A percentile compares a stretch with the other conserved stretches of the same genome.
These are phyloP conservation scores for Psettodes erumei DNA, from an alignment of 2,113 vertebrate species.

Conservation along the genomic window DNA sequence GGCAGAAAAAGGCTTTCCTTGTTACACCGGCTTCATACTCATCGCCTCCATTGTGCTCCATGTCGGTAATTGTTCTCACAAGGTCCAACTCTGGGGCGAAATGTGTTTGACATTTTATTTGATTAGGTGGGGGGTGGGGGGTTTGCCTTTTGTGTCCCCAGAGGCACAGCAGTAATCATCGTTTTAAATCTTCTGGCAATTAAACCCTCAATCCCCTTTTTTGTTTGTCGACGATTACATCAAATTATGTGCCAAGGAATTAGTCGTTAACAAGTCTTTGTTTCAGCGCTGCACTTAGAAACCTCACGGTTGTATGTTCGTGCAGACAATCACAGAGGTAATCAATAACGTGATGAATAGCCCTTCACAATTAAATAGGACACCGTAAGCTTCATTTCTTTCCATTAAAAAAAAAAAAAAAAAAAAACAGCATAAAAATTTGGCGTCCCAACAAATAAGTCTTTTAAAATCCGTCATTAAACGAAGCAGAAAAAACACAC, in stretches of 20 bases:
- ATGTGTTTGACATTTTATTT: background rate
- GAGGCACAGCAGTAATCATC: constrained; percentile 40
- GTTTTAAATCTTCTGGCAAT: constrained; percentile 22
- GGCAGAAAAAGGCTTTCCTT: too few species aligned
- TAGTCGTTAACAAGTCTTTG: constrained; percentile 13
- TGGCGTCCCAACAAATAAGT: constrained; percentile 37
- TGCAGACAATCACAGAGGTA: constrained; percentile 65
- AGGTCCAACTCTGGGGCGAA: background rate
- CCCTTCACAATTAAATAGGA: constrained; percentile 74
- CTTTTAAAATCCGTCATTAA: background rate
- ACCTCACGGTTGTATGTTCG: constrained; percentile 15
- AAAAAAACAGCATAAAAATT: constrained; percentile 23
- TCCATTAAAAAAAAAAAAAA: constrained; percentile 37
- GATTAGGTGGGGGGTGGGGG: background rate
- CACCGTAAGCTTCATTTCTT: constrained; percentile 19
- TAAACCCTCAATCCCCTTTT: background rate
- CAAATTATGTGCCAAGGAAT: constrained; percentile 5
- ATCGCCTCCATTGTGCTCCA: background rate
- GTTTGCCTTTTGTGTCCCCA: constrained; percentile 15
- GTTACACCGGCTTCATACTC: too few species aligned
- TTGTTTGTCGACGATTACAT: background rate
- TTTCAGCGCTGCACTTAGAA: too few species aligned
- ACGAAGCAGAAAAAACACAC: constrained; percentile 31
- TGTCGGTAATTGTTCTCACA: background rate
- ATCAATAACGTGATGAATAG: constrained; percentile 63